Evolutionary conservation across 2,888 invertebrate genomes (phyloP), one percentile per base, ranked within the genome.

Genomic region (Pseudococcus viburni): DNA sequence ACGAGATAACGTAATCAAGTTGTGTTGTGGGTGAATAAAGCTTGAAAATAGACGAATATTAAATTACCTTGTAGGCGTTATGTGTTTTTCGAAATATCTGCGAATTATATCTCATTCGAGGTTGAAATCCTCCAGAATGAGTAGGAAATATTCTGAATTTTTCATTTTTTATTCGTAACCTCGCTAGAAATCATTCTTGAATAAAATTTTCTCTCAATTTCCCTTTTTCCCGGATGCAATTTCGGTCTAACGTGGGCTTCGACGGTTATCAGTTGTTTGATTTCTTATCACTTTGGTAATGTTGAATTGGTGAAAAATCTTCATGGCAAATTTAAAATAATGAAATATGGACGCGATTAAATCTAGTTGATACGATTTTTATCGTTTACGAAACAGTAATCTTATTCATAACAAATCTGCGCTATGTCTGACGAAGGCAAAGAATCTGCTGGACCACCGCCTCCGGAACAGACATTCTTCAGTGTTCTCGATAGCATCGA

Each of bases 401-500:
- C 46, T 46, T 46, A 46, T 12, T 46, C 26, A 33, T 33, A 33
- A 33, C 26, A 33, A 33, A 33, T 6, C 46, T 11, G 7, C 26
- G 26, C 26, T 46, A 80, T 80, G 80, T n/a, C 42, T n/a, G 85
- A 85, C 17, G 85, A 85, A 26, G 55, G 33, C 22, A 55, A 84
- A 55, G 64, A 85, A 55, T 2, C 26, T 33, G 1, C 26, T 33
- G 26, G 3, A 33, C 26, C 26, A 33, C 26, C 26, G 26, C 26
- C 26, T 2, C 26, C 26, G 26, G 85, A 33, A 59, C 33, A 59
- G 19, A 39, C 87, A 0, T 80, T 77, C 33, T 87, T 87, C 80
- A 80, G 83, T 17, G 87, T 87, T 2, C 26, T 87, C 51, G 87
- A 87, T 26, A 46, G 17, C 33, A 48, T 87, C 17, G 87, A 87